phyloP scores from a whole-genome alignment of 2,888 invertebrate genomes.

The Keiferia lycopersicella region DNA sequence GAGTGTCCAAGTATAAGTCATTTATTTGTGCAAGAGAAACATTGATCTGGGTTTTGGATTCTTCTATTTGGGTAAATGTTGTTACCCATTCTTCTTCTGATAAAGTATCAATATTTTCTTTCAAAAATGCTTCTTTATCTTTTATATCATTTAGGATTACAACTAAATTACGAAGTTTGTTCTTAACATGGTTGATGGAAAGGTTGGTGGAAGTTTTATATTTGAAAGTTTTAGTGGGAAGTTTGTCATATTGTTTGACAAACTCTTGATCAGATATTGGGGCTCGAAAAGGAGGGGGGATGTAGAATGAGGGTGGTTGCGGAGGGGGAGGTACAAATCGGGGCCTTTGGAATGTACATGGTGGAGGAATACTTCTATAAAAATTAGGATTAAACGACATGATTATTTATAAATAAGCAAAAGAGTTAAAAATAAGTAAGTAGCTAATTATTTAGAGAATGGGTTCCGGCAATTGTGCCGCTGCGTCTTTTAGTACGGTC shows the following conservation, averaged over 20 bases:
- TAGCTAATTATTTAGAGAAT: slow-evolving; percentile 36
- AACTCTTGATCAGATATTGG: slow-evolving; percentile 49
- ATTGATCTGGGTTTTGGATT: slow-evolving; percentile 70
- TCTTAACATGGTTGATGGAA: slow-evolving; percentile 50
- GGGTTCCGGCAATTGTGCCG: slow-evolving; percentile 77
- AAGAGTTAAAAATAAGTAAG: slow-evolving; percentile 42
- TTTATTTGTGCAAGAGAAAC: slow-evolving; percentile 62
- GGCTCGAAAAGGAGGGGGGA: background rate
- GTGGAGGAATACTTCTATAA: slow-evolving; percentile 58
- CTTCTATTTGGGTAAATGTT: slow-evolving; percentile 72
- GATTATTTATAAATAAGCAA: slow-evolving; percentile 59
- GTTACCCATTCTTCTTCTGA: slow-evolving; percentile 80
- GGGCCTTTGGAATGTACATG: slow-evolving; percentile 65
- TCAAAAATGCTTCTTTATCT: slow-evolving; percentile 62
- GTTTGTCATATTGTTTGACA: slow-evolving; percentile 51
- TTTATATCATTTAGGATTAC: slow-evolving; percentile 48
- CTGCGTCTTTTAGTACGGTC: slow-evolving; percentile 85
- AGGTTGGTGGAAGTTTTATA: slow-evolving; percentile 30
- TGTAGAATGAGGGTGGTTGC: slow-evolving; percentile 32
- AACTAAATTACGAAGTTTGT: slow-evolving; percentile 47
- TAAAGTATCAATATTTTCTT: slow-evolving; percentile 64
- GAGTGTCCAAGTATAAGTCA: slow-evolving; percentile 58
- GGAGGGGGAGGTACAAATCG: slow-evolving; percentile 43
- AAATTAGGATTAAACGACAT: slow-evolving; percentile 67
- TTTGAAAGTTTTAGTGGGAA: slow-evolving; percentile 30